Base-by-base conservation (phyloP, 2,888 invertebrate species). In the Callyntrura guangdongensis region DNA sequence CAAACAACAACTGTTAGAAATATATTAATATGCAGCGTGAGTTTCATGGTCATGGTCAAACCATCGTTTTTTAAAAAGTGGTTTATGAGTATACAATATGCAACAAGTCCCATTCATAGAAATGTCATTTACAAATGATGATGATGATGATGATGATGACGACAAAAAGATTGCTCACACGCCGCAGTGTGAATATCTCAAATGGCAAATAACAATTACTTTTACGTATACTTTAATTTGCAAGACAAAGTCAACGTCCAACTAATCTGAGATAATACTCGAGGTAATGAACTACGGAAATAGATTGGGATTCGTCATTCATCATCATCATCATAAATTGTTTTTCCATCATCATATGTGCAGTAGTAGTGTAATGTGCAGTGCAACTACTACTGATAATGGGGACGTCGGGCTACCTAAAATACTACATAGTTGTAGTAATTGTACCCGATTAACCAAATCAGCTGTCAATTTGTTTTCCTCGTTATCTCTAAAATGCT, bases 1-100 rank as follows among this genome's bases (percentile, higher is more conserved):
- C 14, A 79, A 56, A 53, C n/a, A 36, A 45, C 61, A 69, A 36
- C 36, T 36, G 6, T 20, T 4, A 64, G 27, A 64, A 22, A 25
- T 45, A 25, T 79, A 79, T 81, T 81, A 61, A 61, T 61, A 81
- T 81, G 81, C 81, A 81, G 67, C 49, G 64, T 67, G 64, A 67
- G 64, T 64, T 83, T 83, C 83, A 83, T 64, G 83, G 83, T 83
- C 83, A 83, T 83, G 83, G 83, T 83, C 83, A 83, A 83, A 83
- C 83, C 83, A 20, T 81, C 81, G 1, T 61, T 22, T 49, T 47
- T 22, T 53, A 8, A 6, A 69, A 47, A 72, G 72, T 47, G 72
- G 45, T n/a, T 14, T 45, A 61, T 20, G 61, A 61, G 22, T 22
- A 61, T 20, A 22, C 56, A 56, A 56, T 5, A 45, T 25, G 69